phyloP scores from a whole-genome alignment of 2,888 invertebrate genomes.

The Maniola hyperantus region DNA sequence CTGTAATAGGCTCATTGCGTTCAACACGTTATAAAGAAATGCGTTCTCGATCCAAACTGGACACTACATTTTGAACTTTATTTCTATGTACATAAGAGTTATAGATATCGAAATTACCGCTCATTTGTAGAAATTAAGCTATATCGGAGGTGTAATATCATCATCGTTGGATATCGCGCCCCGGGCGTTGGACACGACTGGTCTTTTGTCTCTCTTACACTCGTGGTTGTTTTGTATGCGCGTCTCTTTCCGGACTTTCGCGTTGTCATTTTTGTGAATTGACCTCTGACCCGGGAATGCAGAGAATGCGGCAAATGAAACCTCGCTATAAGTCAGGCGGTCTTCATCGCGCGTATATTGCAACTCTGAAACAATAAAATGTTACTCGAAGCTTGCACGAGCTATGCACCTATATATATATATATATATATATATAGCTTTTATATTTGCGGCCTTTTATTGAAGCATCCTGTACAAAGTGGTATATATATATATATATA shows the following conservation, averaged over 20 bases:
- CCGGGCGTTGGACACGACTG: slow-evolving; percentile 57
- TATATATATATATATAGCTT: no score
- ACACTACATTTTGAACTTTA: slow-evolving; percentile 45
- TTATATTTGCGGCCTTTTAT: no score
- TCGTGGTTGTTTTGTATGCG: slow-evolving; percentile 36
- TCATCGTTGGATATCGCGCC: slow-evolving; percentile 67
- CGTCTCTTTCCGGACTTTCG: slow-evolving; percentile 50
- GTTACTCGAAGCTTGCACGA: neutral
- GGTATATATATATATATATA: no score
- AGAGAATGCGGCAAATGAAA: slow-evolving; percentile 66
- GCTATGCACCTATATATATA: neutral
- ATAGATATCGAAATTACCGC: slow-evolving; percentile 41
- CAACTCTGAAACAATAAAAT: slow-evolving; percentile 18
- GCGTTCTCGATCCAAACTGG: slow-evolving; percentile 40
- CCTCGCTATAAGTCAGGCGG: slow-evolving; percentile 50
- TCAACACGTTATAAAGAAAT: slow-evolving; percentile 72
- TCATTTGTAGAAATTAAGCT: slow-evolving; percentile 51
- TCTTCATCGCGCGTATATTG: slow-evolving; percentile 47
- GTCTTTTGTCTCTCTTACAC: slow-evolving; percentile 47
- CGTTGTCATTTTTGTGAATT: slow-evolving; percentile 76
- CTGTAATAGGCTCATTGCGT: slow-evolving; percentile 67
- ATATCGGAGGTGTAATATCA: slow-evolving; percentile 62
- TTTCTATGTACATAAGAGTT: slow-evolving; percentile 45
- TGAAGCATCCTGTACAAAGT: no score
- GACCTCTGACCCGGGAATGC: slow-evolving; percentile 70